Conservation (phyloP, 2,888 invertebrate genomes). For the Nephrotoma appendiculata region DNA sequence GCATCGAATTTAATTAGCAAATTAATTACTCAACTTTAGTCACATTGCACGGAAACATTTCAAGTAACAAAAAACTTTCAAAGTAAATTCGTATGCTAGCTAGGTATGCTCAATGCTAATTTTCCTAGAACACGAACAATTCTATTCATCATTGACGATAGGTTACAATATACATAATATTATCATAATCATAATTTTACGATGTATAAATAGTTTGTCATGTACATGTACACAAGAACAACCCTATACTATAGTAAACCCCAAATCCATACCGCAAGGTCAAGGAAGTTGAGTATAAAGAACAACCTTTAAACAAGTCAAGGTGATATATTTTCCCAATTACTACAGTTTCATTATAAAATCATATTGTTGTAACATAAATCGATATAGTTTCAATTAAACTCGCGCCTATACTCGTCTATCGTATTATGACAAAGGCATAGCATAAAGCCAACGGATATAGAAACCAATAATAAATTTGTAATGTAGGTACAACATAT, state of each 20-base stretch:
- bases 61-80: no score
- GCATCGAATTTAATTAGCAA: no score
- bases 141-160: background rate
- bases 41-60: no score
- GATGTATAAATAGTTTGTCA: background rate
- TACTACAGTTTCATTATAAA: background rate
- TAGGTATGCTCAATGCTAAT: background rate
- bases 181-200: background rate
- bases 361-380: background rate
- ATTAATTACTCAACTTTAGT: no score
- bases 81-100: no score
- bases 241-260: background rate
- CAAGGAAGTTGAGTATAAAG: background rate
- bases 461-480: no score
- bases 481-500: no score
- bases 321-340: background rate
- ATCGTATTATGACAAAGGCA: no score
- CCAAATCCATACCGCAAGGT: background rate
- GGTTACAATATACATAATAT: background rate
- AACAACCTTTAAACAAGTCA: background rate
- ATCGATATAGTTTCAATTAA: background rate
- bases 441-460: no score
- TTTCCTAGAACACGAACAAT: background rate
- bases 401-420: background rate
- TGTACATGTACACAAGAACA: background rate